Percentiles rank a stretch among this genome's conserved stretches.
Conservation (phyloP, 2,113 vertebrate genomes). For the Paracanthobrama guichenoti region DNA sequence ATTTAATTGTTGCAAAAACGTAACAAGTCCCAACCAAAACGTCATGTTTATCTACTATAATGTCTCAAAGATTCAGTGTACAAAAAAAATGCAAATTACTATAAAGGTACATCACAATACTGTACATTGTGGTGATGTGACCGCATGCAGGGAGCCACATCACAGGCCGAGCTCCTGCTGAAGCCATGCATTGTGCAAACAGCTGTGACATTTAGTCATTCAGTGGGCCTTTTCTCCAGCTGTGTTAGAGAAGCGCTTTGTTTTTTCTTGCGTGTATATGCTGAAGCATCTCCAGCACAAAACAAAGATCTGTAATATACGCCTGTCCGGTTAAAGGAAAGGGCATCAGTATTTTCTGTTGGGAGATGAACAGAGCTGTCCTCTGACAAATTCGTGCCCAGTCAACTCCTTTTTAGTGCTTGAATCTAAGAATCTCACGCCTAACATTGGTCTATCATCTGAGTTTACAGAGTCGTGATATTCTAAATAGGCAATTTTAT, state of each 20-base stretch:
- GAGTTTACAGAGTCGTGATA: background rate
- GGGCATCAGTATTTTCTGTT: background rate
- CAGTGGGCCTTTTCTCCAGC: conserved; percentile 78
- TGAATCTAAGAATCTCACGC: background rate
- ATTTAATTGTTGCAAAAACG: background rate
- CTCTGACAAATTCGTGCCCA: background rate
- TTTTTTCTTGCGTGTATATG: background rate
- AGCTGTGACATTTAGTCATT: conserved; percentile 66
- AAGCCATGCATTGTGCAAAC: conserved; percentile 65
- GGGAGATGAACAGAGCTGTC: background rate
- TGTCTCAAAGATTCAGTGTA: background rate
- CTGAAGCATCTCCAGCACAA: conserved; percentile 12
- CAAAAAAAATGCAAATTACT: background rate
- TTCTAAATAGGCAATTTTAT: background rate
- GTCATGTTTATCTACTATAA: background rate
- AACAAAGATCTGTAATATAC: background rate
- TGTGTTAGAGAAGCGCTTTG: background rate
- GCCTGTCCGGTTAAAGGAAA: background rate
- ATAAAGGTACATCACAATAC: conserved; percentile 44
- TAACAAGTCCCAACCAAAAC: background rate
- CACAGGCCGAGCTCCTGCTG: conserved; percentile 49
- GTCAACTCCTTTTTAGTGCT: background rate
- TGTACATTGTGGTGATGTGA: conserved; percentile 50
- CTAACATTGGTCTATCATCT: background rate
- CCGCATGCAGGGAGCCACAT: conserved; percentile 74